Base-by-base conservation (phyloP, 2,888 invertebrate species). In the Thereva nobilitata region DNA sequence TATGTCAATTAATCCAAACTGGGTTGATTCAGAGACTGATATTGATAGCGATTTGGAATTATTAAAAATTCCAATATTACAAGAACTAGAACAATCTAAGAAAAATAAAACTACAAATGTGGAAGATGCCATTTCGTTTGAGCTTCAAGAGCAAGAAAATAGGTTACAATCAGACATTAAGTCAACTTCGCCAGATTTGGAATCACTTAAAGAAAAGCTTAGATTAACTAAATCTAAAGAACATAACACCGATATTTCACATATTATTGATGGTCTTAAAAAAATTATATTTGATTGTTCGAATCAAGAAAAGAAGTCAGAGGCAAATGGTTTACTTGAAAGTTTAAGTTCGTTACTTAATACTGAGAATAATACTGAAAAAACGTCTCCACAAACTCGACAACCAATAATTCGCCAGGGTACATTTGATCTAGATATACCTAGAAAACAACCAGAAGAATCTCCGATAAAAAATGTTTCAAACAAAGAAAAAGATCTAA, bases 351-450 rank as follows among this genome's bases (percentile, higher is more conserved):
- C 23, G 23, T 2, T 2, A 23, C 2, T 23, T 23, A 5, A 37
- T 5, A 35, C 23, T 2, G 23, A 23, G 23, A 23, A 23, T 23
- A 23, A 1, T 23, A 23, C 1, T 23, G 23, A 23, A 49, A n/a
- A 61, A 1, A 5, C 8, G 4, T 8, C 5, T 5, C 9, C 10
- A 41, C 54, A 35, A 42, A 50, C 65, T 4, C 68, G 70, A 5
- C 72, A 73, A 7, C 67, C 73, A 0, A 73, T 76, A 40, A 65
- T 72, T 6, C 72, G 76, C 1, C 74, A 77, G 59, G 74, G 73
- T 4, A 77, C 76, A 1, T 77, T 77, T 63, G 74, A 76, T 56
- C 64, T 75, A 6, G 76, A 76, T 10, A 23, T 73, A 34, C 35
- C 42, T 3, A 23, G 40, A 34, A 7, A 49, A 37, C 6, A 7